A percentile compares a stretch with the other conserved stretches of the same genome.
phyloP scores from a whole-genome alignment of 2,888 invertebrate species.

The Watsonalla cultraria region DNA sequence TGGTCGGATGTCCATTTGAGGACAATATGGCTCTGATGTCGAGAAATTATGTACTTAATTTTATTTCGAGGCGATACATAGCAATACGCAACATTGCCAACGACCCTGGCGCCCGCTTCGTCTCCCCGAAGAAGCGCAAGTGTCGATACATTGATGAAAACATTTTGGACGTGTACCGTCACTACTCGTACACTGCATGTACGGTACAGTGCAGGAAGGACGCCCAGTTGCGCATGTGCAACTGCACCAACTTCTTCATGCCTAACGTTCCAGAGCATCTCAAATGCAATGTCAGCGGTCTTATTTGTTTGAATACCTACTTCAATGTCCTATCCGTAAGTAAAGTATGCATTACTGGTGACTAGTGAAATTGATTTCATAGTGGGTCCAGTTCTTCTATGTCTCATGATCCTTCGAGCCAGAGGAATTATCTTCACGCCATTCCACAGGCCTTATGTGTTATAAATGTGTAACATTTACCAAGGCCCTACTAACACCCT shows the following conservation, averaged over 20 bases:
- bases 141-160: slow-evolving; percentile 86
- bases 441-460: too few species aligned
- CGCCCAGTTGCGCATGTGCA: slow-evolving; percentile 81
- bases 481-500: too few species aligned
- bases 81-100: slow-evolving; percentile 83
- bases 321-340: slow-evolving; percentile 81
- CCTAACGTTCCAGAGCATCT: slow-evolving; percentile 78
- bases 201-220: slow-evolving; percentile 85
- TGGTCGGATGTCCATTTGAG: too few species aligned
- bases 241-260: slow-evolving; percentile 85
- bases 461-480: too few species aligned
- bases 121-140: slow-evolving; percentile 82
- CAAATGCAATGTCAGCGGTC: slow-evolving; percentile 82
- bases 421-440: too few species aligned
- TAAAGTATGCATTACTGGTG: slow-evolving; percentile 6
- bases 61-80: slow-evolving; percentile 67
- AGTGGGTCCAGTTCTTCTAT: too few species aligned
- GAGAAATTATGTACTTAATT: not conserved
- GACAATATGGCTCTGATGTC: too few species aligned
- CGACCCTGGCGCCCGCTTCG: slow-evolving; percentile 80
- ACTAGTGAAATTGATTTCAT: too few species aligned
- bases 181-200: slow-evolving; percentile 85
- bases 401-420: too few species aligned
- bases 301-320: slow-evolving; percentile 82
- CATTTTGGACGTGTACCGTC: slow-evolving; percentile 73